Conservation (phyloP, 2,113 vertebrate species). For the Ceyx margarethae region DNA sequence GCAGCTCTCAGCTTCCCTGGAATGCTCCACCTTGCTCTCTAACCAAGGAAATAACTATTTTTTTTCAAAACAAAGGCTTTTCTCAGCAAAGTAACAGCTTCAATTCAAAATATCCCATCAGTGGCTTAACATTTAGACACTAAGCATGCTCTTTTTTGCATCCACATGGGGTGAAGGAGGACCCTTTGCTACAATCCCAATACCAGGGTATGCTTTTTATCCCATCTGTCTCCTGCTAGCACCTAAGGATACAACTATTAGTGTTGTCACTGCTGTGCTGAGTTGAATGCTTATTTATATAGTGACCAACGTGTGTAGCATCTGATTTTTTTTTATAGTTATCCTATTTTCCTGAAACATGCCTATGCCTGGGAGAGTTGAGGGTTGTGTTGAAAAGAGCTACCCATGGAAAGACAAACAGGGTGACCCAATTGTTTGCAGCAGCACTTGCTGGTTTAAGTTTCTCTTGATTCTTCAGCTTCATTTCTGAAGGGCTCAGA, state of each 20-base stretch:
- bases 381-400: neutral
- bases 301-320: rapidly evolving
- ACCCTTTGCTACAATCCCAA: neutral
- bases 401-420: rapidly evolving
- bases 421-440: neutral
- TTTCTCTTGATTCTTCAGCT: neutral
- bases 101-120: rapidly evolving
- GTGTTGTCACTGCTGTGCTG: rapidly evolving
- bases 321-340: neutral
- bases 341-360: neutral
- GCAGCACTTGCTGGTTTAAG: neutral
- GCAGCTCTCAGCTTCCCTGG: neutral
- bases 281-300: neutral
- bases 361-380: rapidly evolving
- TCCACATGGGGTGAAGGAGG: neutral
- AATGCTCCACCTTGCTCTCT: neutral
- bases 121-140: rapidly evolving
- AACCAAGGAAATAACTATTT: neutral
- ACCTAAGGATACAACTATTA: neutral
- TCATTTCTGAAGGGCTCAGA: neutral
- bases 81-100: neutral
- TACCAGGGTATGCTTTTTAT: neutral
- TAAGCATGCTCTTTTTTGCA: neutral
- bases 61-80: neutral
- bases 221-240: neutral